phyloP scores from a whole-genome alignment of 2,888 invertebrate genomes.

The Agrilus cyanescens region DNA sequence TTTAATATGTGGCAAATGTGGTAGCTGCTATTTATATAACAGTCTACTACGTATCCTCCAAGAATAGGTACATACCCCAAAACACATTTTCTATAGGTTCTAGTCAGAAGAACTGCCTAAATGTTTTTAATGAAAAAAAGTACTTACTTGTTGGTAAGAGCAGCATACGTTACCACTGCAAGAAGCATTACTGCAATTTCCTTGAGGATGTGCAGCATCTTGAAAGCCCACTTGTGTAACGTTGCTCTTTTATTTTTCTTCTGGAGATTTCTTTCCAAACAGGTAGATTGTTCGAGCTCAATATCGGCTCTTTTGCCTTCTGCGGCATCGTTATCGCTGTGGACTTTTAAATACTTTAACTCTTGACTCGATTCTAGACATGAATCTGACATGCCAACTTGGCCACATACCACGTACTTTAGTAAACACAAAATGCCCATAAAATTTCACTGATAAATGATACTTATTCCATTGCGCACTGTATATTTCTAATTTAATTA shows the following conservation, averaged over 20 bases:
- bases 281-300: not conserved
- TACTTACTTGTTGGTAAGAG: conserved; percentile 59
- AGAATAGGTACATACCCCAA: no score
- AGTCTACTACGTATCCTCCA: no score
- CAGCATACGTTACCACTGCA: conserved; percentile 55
- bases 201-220: conserved; percentile 50
- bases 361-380: conserved; percentile 7
- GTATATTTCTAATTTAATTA: no score
- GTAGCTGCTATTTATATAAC: no score
- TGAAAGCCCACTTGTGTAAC: conserved; percentile 17
- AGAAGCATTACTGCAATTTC: conserved; percentile 54
- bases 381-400: conserved; percentile 16
- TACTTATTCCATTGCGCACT: no score
- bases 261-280: not conserved
- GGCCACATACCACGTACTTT: conserved; percentile 13
- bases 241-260: not conserved
- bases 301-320: conserved; percentile 4
- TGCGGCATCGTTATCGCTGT: conserved; percentile 8
- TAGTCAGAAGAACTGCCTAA: no score
- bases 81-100: no score
- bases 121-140: not conserved
- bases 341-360: not conserved
- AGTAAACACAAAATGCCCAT: conserved; percentile 2
- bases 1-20: no score
- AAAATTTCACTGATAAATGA: no score